Conservation (phyloP, 2,888 invertebrate species). For the Diabrotica balteata region DNA sequence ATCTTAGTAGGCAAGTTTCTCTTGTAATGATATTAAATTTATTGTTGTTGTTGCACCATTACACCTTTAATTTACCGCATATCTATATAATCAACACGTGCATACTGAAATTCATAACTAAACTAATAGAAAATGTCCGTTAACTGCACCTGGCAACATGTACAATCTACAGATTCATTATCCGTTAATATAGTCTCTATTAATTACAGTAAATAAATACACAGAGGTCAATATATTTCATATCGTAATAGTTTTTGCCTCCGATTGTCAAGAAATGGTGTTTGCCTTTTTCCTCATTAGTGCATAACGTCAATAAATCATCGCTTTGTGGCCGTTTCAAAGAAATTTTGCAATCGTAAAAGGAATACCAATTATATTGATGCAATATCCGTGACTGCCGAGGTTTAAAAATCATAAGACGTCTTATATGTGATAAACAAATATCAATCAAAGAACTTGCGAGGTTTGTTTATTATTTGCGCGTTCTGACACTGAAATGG, state of each 20-base stretch:
- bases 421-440: too few species aligned
- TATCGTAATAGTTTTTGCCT: constrained; percentile 5
- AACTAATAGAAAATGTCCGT: background rate
- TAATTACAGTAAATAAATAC: background rate
- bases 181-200: background rate
- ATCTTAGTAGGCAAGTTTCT: too few species aligned
- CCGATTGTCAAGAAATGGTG: constrained; percentile 9
- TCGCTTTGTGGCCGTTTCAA: constrained; percentile 1
- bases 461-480: too few species aligned
- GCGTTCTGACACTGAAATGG: too few species aligned
- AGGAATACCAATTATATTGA: constrained; percentile 6
- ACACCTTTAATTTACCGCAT: background rate
- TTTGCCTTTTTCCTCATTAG: constrained; percentile 13
- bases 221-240: background rate
- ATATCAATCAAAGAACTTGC: too few species aligned
- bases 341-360: background rate
- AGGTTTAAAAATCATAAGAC: too few species aligned
- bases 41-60: background rate
- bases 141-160: constrained; percentile 4
- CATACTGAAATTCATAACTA: background rate
- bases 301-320: constrained; percentile 5
- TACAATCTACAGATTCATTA: background rate
- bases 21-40: background rate
- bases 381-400: constrained; percentile 1
- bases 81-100: constrained; percentile 8